Conservation (phyloP, 1,140 invertebrate genomes). For the Meloidogyne floridensis region DNA sequence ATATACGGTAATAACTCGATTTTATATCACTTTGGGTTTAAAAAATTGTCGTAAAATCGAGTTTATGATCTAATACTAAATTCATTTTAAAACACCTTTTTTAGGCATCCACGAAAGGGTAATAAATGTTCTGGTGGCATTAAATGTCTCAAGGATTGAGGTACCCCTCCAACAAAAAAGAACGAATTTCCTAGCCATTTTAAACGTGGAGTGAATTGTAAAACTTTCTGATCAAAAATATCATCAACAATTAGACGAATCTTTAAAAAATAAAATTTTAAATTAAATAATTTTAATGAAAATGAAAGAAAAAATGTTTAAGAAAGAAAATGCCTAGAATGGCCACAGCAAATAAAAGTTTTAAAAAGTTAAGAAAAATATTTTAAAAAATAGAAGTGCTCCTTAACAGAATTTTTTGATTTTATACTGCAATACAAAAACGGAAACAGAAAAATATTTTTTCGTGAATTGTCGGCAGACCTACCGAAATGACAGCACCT, state of each 20-base stretch:
- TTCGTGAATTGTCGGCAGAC: too few relatives aligned
- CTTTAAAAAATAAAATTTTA: conserved; percentile 49
- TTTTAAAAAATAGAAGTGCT: background rate
- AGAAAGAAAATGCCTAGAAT: background rate
- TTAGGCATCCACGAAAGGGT: conserved; percentile 92
- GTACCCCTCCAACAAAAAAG: conserved; percentile 85
- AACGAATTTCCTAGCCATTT: conserved; percentile 74
- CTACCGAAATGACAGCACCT: too few relatives aligned
- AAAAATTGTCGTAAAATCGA: too few relatives aligned
- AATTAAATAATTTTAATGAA: background rate
- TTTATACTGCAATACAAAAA: too few relatives aligned
- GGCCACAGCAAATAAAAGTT: background rate
- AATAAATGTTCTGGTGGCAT: conserved; percentile 59
- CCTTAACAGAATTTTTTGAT: background rate
- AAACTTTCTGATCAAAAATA: conserved; percentile 78
- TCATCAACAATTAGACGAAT: conserved; percentile 85
- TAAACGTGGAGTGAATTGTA: conserved; percentile 84
- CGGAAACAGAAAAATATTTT: too few relatives aligned
- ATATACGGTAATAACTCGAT: too few relatives aligned
- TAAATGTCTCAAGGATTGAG: conserved; percentile 73
- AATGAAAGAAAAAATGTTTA: background rate
- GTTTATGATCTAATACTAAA: background rate
- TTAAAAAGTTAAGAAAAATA: background rate
- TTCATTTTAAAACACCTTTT: conserved; percentile 74
- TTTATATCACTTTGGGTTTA: too few relatives aligned